phyloP scores from a whole-genome alignment of 2,888 invertebrate species.

The Nasonovia ribisnigri region DNA sequence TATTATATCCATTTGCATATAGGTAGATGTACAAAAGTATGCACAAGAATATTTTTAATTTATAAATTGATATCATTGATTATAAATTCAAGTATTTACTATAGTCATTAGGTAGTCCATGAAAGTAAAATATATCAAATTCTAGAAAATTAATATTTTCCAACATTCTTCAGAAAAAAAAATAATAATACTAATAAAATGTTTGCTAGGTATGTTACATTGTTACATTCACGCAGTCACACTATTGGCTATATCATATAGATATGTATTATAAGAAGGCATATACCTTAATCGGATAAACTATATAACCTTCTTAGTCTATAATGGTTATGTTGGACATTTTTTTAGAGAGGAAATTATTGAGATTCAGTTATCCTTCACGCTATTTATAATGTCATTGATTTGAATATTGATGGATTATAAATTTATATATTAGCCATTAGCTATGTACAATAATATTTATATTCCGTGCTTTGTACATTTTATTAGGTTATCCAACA shows the following conservation, averaged over 20 bases:
- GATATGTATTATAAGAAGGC: background rate
- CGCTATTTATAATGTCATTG: constrained; percentile 22
- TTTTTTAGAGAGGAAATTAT: constrained; percentile 48
- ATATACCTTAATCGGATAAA: constrained; percentile 37
- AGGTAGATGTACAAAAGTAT: background rate
- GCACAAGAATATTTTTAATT: background rate
- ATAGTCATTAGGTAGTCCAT: background rate
- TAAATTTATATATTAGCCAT: background rate
- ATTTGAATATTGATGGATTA: constrained; percentile 36
- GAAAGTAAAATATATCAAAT: background rate
- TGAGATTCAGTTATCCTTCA: constrained; percentile 36
- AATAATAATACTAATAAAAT: background rate
- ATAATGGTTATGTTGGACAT: constrained; percentile 5
- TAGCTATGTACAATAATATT: background rate
- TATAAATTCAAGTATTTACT: background rate
- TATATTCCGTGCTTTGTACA: background rate
- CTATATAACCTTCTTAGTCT: constrained; percentile 42
- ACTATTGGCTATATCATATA: background rate
- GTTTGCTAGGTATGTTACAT: background rate
- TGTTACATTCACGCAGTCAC: background rate
- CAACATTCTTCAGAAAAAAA: background rate
- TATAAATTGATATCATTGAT: background rate
- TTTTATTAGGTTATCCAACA: background rate
- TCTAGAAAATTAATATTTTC: background rate
- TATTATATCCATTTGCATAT: background rate